Percentiles rank a stretch among this genome's conserved stretches.
Evolutionary conservation across 2,113 vertebrate genomes (phyloP).

Genomic region (Spizaetus ornatus): DNA sequence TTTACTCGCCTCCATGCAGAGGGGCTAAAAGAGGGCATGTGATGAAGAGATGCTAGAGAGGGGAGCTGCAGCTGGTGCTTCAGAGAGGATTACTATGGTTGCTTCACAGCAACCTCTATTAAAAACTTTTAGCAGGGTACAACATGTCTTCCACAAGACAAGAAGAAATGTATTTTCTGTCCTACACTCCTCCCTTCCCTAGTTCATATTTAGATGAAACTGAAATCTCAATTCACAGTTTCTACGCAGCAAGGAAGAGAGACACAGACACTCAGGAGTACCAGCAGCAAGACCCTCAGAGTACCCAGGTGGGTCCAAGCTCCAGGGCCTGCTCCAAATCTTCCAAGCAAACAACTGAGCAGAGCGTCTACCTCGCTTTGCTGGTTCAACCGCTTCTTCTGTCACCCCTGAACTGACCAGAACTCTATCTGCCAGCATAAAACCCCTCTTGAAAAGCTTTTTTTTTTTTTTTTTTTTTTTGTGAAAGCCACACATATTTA

Average conservation of each 20-base stretch:
- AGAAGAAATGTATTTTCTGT: background rate
- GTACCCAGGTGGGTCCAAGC: rapidly evolving
- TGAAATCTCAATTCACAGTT: background rate
- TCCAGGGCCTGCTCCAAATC: background rate
- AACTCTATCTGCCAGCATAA: background rate
- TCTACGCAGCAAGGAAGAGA: background rate
- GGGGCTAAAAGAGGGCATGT: background rate
- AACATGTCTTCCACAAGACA: background rate
- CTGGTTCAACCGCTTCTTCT: rapidly evolving
- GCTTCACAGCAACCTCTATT: background rate
- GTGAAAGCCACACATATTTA: background rate
- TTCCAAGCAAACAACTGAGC: background rate
- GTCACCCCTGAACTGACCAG: background rate
- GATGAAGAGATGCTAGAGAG: background rate
- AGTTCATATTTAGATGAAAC: background rate
- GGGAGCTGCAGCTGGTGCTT: background rate
- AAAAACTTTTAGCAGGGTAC: background rate
- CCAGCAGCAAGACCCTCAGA: background rate
- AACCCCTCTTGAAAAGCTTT: background rate
- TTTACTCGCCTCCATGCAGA: background rate
- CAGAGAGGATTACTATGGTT: background rate
- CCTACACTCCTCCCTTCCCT: background rate
- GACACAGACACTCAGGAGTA: rapidly evolving
- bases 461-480: too few species aligned
- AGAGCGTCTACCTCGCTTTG: background rate